Evolutionary conservation across 2,888 invertebrate genomes (phyloP).

Genomic region (Oscheius sp.): DNA sequence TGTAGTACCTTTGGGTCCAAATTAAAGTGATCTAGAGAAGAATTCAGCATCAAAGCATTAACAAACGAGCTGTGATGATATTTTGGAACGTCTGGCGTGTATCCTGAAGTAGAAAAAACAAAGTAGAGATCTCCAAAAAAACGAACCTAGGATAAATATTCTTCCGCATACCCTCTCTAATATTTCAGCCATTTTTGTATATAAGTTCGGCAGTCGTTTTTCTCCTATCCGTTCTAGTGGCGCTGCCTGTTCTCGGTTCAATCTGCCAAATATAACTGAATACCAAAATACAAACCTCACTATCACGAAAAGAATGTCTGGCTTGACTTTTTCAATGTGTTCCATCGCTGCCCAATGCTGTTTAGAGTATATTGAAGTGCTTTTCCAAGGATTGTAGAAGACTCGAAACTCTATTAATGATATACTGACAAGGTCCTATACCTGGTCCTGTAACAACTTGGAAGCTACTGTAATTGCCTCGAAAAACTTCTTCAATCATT

Average conservation of each 20-base stretch:
- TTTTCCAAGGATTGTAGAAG: not conserved
- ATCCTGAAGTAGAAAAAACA: too few relatives aligned
- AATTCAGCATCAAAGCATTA: too few relatives aligned
- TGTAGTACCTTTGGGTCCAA: too few relatives aligned
- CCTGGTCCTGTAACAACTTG: not conserved
- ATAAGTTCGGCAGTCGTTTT: not conserved
- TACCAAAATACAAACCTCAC: not conserved
- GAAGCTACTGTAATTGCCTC: constrained; percentile 1
- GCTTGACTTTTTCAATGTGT: not conserved
- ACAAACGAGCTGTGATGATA: too few relatives aligned
- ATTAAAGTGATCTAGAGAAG: too few relatives aligned
- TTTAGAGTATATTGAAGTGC: too few relatives aligned
- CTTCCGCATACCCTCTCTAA: not conserved
- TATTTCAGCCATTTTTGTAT: not conserved
- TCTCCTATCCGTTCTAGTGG: not conserved
- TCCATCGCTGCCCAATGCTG: not conserved
- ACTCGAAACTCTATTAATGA: not conserved
- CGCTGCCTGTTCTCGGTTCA: not conserved
- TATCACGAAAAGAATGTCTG: not conserved
- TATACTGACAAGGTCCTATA: not conserved
- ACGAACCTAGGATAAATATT: constrained; percentile 9
- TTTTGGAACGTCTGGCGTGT: too few relatives aligned
- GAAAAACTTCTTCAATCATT: not conserved
- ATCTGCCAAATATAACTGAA: not conserved
- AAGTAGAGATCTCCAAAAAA: too few relatives aligned